Evolutionary conservation across 2,113 vertebrate species (phyloP).

Genomic region (Eleginops maclovinus): DNA sequence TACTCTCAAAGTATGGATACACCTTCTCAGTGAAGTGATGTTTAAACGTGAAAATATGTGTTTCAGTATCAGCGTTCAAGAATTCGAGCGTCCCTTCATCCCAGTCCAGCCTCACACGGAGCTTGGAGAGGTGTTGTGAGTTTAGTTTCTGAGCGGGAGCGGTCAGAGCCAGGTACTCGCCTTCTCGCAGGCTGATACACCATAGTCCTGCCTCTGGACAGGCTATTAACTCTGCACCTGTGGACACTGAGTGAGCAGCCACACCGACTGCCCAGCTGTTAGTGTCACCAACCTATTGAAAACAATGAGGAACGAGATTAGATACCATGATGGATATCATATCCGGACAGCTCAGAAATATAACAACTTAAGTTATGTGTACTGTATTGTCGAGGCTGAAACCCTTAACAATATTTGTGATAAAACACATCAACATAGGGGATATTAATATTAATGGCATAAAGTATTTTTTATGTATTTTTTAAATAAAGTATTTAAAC

Average conservation of each 20-base stretch:
- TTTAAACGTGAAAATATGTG: conserved; percentile 45
- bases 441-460: too few species aligned
- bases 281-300: conserved; percentile 54
- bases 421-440: too few species aligned
- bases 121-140: not conserved
- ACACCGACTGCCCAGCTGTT: conserved; percentile 62
- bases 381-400: too few species aligned
- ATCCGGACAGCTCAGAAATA: not conserved
- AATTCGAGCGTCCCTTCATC: conserved; percentile 41
- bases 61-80: conserved; percentile 4
- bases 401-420: too few species aligned
- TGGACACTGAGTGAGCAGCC: conserved; percentile 25
- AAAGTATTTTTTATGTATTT: too few species aligned
- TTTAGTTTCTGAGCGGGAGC: conserved; percentile 19
- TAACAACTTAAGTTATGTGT: too few species aligned
- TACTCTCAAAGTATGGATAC: conserved; percentile 56
- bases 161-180: conserved; percentile 30
- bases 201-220: conserved; percentile 57
- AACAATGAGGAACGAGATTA: not conserved
- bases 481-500: too few species aligned
- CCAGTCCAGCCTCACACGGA: conserved; percentile 42
- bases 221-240: conserved; percentile 6
- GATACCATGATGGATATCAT: not conserved
- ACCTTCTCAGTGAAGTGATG: conserved; percentile 39
- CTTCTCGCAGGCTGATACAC: conserved; percentile 53